Evolutionary conservation across 2,888 invertebrate genomes (phyloP), one percentile per base, ranked within the genome.

Genomic region (Lasioglossum marginatum): DNA sequence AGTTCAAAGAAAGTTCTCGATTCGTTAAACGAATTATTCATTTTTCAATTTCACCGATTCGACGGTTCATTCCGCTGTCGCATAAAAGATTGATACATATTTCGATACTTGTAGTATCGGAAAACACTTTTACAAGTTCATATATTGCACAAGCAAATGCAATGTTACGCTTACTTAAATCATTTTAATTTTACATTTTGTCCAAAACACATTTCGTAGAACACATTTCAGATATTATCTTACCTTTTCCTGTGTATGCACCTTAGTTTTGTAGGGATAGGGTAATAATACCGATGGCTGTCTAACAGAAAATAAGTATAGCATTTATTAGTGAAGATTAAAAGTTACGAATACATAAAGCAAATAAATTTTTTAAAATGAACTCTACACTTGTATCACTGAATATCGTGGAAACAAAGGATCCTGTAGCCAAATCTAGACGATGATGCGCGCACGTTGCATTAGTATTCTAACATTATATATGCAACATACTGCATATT

Each of bases 1-100:
- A 66, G 81, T 66, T 83, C 19, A 16, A 79, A 73, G 73, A 82
- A 86, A 86, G 82, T 82, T 87, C 4, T 68, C 71, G 40, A 63
- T 45, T 71, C 78, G 74, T 77, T 52, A 75, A 43, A 43, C 37
- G 80, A 79, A 77, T 85, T 63, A 76, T 77, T 75, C 40, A 83
- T 84, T 72, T 79, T 3, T 66, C 4, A 40, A 23, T 57, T 71
- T 37, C 4, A 19, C 12, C 19, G 19, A 27, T 45, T 27, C 43
- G 2, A 5, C 5, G n/a, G 10, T 34, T 66, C 10, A 1, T 1
- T 43, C 0, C 1, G 16, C n/a, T 73, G 34, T 14, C 16, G 0
- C 27, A 71, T 19, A 1, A 40, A 66, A 66, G 10, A 34, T 34
- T 2, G 19, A 23, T 10, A n/a, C n/a, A n/a, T n/a, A 19, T 1